A percentile compares a stretch with the other conserved stretches of the same genome.
Conservation (phyloP, 2,113 vertebrate genomes). For the Pseudorectes ferrugineus region DNA sequence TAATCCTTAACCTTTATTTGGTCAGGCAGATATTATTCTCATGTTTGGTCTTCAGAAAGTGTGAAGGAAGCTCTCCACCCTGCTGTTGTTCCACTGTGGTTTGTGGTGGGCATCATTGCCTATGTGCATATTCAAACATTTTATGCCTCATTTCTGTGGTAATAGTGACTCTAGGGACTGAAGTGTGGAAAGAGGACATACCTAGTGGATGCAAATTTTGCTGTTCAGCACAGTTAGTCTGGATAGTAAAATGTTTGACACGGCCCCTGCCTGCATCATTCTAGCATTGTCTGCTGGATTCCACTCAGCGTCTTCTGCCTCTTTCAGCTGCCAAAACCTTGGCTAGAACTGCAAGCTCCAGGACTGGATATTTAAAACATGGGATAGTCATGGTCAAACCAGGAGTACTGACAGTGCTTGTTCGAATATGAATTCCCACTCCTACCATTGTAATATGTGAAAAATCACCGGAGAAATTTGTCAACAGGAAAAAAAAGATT, state of each 20-base stretch:
- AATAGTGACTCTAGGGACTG: background rate
- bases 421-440: background rate
- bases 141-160: background rate
- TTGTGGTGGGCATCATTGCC: background rate
- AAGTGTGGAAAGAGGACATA: background rate
- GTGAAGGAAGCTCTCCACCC: background rate
- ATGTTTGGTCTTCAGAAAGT: background rate
- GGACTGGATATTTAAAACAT: background rate
- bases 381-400: background rate
- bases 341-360: background rate
- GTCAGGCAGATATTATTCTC: background rate
- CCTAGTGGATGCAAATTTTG: background rate
- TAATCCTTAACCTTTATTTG: background rate
- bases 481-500: background rate
- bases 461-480: background rate
- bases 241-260: background rate
- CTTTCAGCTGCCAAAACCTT: background rate
- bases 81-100: background rate
- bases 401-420: background rate
- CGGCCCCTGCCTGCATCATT: rapidly evolving
- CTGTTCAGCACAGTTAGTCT: background rate
- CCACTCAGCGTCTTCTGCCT: background rate
- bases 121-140: background rate
- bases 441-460: background rate
- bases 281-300: background rate